Conservation (phyloP, 2,888 invertebrate species). For the Zaprionus bogoriensis region DNA sequence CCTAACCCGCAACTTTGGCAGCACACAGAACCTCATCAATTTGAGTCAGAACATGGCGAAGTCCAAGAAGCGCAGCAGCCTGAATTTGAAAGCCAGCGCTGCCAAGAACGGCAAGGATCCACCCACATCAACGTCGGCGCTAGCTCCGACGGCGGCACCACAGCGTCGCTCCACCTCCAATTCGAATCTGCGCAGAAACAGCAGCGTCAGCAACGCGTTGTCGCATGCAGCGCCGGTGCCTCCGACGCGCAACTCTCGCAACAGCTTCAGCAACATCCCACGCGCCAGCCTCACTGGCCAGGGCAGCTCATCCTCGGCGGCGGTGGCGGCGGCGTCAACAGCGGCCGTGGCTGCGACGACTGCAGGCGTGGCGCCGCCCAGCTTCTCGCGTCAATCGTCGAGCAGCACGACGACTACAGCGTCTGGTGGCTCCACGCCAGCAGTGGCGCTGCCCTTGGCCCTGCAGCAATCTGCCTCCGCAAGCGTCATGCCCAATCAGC, state of each 20-base stretch:
- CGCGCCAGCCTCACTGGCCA: slow-evolving; percentile 80
- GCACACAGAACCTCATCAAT: slow-evolving; percentile 82
- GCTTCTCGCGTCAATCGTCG: slow-evolving; percentile 69
- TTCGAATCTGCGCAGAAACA: slow-evolving; percentile 80
- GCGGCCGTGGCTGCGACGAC: slow-evolving; percentile 32
- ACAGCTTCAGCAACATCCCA: slow-evolving; percentile 82
- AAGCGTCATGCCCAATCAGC: slow-evolving; percentile 54
- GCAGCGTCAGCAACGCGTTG: slow-evolving; percentile 61
- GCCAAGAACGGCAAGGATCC: slow-evolving; percentile 76
- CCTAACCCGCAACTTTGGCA: slow-evolving; percentile 81
- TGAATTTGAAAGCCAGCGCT: slow-evolving; percentile 79
- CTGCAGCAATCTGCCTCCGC: slow-evolving; percentile 68
- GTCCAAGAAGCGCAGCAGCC: slow-evolving; percentile 82
- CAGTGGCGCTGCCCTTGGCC: slow-evolving; percentile 16
- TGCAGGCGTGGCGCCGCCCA: slow-evolving; percentile 36
- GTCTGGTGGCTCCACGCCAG: slow-evolving; percentile 44
- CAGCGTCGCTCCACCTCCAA: slow-evolving; percentile 81
- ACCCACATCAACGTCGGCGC: slow-evolving; percentile 31
- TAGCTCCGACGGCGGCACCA: slow-evolving; percentile 21
- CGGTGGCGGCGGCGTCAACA: slow-evolving; percentile 52
- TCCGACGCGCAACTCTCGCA: slow-evolving; percentile 66
- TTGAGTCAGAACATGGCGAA: slow-evolving; percentile 81
- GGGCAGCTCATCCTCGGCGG: slow-evolving; percentile 21
- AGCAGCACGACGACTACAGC: slow-evolving; percentile 62
- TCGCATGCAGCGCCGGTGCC: slow-evolving; percentile 64